Evolutionary conservation across 2,113 vertebrate species (phyloP).

Genomic region (Ceyx cyanopectus): DNA sequence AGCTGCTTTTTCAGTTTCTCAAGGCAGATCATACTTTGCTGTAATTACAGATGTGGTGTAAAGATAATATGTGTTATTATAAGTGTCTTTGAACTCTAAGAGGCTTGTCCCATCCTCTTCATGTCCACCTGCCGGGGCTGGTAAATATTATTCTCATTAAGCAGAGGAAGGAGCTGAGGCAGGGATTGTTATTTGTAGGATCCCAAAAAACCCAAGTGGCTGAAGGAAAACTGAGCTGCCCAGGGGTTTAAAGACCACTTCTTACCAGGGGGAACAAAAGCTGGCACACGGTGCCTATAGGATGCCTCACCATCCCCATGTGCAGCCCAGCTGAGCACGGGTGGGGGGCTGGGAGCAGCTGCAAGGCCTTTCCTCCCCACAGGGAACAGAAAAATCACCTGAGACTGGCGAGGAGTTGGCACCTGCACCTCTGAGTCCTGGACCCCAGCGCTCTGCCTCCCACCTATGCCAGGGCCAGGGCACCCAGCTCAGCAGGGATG

Average conservation of each 20-base stretch:
- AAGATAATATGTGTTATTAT: slow-evolving; percentile 43
- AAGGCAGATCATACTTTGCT: neutral
- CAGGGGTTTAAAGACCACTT: neutral
- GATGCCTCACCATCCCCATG: accelerated
- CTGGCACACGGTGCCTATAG: accelerated
- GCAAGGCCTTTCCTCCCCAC: neutral
- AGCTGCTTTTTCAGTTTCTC: neutral
- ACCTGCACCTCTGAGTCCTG: accelerated
- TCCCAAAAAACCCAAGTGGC: accelerated
- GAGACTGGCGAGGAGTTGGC: accelerated
- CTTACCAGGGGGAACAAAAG: accelerated
- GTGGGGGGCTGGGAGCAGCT: neutral
- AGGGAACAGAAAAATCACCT: neutral
- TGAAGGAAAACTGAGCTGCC: neutral
- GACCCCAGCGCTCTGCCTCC: neutral
- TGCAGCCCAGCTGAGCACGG: accelerated
- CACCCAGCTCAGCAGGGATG: too few species aligned
- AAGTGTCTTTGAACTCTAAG: slow-evolving; percentile 39
- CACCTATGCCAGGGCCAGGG: too few species aligned
- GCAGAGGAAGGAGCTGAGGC: neutral
- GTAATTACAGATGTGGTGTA: slow-evolving; percentile 32
- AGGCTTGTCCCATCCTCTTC: slow-evolving; percentile 12
- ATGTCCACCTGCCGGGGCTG: neutral
- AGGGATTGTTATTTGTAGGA: neutral
- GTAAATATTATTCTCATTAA: slow-evolving; percentile 6